A percentile compares a stretch with the other conserved stretches of the same genome.
phyloP scores from a whole-genome alignment of 1,140 invertebrate genomes.

The Drosophila dunni region DNA sequence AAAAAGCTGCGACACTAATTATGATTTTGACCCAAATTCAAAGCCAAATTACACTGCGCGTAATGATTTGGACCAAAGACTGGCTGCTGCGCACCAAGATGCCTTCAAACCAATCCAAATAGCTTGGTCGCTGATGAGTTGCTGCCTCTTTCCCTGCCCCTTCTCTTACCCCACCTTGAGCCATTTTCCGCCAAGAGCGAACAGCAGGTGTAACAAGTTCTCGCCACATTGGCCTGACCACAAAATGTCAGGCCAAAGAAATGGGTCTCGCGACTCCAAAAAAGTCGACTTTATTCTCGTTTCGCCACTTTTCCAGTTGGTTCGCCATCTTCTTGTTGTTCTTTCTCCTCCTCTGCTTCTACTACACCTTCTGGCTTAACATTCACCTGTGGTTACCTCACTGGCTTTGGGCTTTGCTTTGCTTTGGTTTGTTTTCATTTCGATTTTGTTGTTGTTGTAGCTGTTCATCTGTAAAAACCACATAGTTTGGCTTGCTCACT shows the following conservation, averaged over 20 bases:
- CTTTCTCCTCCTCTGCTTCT: not conserved
- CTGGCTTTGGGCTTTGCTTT: conserved; percentile 61
- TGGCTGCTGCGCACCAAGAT: conserved; percentile 50
- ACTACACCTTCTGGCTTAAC: conserved; percentile 13
- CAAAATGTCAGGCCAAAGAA: conserved; percentile 74
- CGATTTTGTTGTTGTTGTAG: conserved; percentile 49
- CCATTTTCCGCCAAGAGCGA: conserved; percentile 1
- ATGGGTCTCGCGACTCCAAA: conserved; percentile 61
- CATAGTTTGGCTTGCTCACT: conserved; percentile 57
- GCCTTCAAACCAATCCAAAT: conserved; percentile 64
- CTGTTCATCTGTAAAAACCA: conserved; percentile 61
- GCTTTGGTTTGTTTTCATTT: conserved; percentile 70
- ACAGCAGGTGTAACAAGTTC: conserved; percentile 81
- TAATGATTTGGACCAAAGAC: conserved; percentile 43
- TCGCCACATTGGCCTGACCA: conserved; percentile 68
- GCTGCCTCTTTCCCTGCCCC: not conserved
- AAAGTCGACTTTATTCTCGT: conserved; percentile 47
- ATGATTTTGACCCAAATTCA: conserved; percentile 79
- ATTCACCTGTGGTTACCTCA: conserved; percentile 74
- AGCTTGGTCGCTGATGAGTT: conserved; percentile 40
- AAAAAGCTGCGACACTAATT: conserved; percentile 65
- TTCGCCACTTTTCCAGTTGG: conserved; percentile 48
- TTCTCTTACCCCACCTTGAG: conserved; percentile 11
- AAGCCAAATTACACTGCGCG: conserved; percentile 70
- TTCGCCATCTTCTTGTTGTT: too few relatives aligned